Conservation (phyloP, 2,888 invertebrate genomes). For the Amphipoea oculea region DNA sequence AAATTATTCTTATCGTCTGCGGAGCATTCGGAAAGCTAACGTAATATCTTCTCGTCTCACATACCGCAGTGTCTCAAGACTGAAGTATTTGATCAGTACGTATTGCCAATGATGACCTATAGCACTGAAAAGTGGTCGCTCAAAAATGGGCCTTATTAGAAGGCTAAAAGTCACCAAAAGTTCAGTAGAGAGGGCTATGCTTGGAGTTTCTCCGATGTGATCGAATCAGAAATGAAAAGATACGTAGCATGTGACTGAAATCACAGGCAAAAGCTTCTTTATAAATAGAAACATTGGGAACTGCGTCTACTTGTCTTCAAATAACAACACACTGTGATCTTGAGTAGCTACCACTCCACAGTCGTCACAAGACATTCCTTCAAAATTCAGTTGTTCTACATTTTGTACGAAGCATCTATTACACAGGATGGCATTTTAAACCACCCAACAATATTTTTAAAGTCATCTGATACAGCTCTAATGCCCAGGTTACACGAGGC, state of each 20-base stretch:
- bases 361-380: slow-evolving; percentile 4
- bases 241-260: no score
- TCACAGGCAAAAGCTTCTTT: no score
- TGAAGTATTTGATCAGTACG: not conserved
- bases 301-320: not conserved
- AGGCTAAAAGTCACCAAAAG: not conserved
- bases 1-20: no score
- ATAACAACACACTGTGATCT: slow-evolving; percentile 1
- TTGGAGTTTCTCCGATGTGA: not conserved
- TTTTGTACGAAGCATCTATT: slow-evolving; percentile 31
- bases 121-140: not conserved
- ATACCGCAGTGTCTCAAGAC: not conserved
- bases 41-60: no score
- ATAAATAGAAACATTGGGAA: not conserved
- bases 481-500: not conserved
- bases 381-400: slow-evolving; percentile 25
- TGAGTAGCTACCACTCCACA: not conserved
- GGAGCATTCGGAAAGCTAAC: not conserved
- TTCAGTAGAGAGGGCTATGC: not conserved
- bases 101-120: not conserved
- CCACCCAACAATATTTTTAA: slow-evolving; percentile 37
- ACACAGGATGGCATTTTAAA: slow-evolving; percentile 35
- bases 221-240: not conserved
- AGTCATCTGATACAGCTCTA: slow-evolving; percentile 21
- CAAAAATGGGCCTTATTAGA: not conserved